Percentiles rank a stretch among this genome's conserved stretches.
Conservation (phyloP, 2,888 invertebrate genomes). For the Neoascia interrupta region DNA sequence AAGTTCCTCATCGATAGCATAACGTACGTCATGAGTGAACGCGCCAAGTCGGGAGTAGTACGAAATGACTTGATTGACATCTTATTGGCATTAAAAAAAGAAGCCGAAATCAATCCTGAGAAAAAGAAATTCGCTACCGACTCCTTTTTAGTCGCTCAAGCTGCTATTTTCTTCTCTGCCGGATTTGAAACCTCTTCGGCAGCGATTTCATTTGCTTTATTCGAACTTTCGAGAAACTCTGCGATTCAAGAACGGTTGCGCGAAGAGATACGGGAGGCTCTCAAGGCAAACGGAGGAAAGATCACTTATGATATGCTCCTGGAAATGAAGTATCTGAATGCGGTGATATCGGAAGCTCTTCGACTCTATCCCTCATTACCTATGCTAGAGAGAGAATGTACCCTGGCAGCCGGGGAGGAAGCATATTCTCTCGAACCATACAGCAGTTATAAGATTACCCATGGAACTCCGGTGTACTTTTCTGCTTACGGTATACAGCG, state of each 20-base stretch:
- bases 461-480: conserved; percentile 77
- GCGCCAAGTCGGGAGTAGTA: conserved; percentile 74
- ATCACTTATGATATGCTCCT: conserved; percentile 67
- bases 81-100: conserved; percentile 76
- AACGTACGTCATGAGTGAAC: conserved; percentile 75
- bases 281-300: conserved; percentile 49
- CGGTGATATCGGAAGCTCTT: conserved; percentile 76
- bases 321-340: conserved; percentile 65
- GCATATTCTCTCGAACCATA: conserved; percentile 75
- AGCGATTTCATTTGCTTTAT: conserved; percentile 78
- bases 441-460: conserved; percentile 73
- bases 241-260: conserved; percentile 78
- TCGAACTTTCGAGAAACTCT: conserved; percentile 76
- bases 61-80: conserved; percentile 79
- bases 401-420: conserved; percentile 53
- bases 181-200: conserved; percentile 78
- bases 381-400: conserved; percentile 77
- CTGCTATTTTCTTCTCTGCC: conserved; percentile 76
- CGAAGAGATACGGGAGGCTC: conserved; percentile 76
- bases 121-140: background rate
- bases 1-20: conserved; percentile 76
- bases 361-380: conserved; percentile 78
- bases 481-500: conserved; percentile 77
- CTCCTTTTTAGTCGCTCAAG: conserved; percentile 75
- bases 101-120: background rate